Evolutionary conservation across 1,140 invertebrate species (phyloP).

Genomic region (Drosophila simulans): DNA sequence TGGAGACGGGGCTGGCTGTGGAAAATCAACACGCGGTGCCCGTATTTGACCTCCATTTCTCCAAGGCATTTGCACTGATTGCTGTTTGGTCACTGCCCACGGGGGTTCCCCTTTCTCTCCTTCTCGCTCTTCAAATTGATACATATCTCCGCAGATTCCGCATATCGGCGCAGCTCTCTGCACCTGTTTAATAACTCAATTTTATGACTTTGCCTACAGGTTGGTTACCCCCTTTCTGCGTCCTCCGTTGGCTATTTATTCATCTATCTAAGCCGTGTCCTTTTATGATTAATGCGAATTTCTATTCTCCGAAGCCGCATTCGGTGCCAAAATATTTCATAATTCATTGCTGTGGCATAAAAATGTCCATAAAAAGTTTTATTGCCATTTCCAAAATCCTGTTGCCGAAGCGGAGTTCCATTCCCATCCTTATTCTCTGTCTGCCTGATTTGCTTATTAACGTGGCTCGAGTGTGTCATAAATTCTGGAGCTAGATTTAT

Average conservation of each 20-base stretch:
- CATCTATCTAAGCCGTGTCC: slow-evolving; percentile 57
- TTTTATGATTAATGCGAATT: slow-evolving; percentile 69
- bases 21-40: slow-evolving; percentile 29
- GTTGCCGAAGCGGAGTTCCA: slow-evolving; percentile 1
- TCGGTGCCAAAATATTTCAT: slow-evolving; percentile 71
- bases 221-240: slow-evolving; percentile 19
- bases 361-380: slow-evolving; percentile 73
- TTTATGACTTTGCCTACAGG: slow-evolving; percentile 63
- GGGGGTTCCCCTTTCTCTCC: slow-evolving; percentile 7
- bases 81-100: slow-evolving; percentile 51
- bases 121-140: slow-evolving; percentile 4
- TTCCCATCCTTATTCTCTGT: slow-evolving; percentile 10
- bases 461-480: slow-evolving; percentile 69
- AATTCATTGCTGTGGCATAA: slow-evolving; percentile 67
- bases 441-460: slow-evolving; percentile 76
- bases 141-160: slow-evolving; percentile 8
- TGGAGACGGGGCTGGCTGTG: background rate
- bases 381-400: slow-evolving; percentile 68
- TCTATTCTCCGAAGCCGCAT: slow-evolving; percentile 34
- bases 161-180: slow-evolving; percentile 15
- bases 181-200: slow-evolving; percentile 79
- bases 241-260: slow-evolving; percentile 49
- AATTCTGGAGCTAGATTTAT: slow-evolving; percentile 72
- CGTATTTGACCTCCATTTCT: slow-evolving; percentile 66
- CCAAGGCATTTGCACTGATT: slow-evolving; percentile 55